Conservation (phyloP, 1,140 invertebrate species). For the Drosophila burlai region DNA sequence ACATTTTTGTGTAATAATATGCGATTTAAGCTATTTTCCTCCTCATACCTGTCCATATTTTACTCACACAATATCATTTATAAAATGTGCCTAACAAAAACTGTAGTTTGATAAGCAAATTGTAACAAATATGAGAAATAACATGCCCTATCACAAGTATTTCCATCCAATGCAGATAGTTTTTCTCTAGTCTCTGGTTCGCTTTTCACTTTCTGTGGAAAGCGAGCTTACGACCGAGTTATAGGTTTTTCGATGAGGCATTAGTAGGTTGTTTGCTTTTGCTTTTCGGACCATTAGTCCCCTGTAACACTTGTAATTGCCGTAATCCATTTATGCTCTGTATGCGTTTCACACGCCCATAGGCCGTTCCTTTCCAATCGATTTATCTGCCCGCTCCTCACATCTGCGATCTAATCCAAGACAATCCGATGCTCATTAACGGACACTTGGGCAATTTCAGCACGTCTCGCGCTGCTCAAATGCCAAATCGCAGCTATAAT, state of each 20-base stretch:
- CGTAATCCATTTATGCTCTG: background rate
- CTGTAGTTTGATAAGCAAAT: background rate
- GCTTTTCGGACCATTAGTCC: background rate
- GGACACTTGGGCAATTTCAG: constrained; percentile 67
- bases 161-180: background rate
- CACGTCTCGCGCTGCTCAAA: constrained; percentile 65
- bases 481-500: constrained; percentile 66
- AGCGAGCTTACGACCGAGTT: background rate
- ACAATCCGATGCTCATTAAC: constrained; percentile 61
- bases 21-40: background rate
- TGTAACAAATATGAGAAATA: background rate
- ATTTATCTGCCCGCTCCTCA: constrained; percentile 38
- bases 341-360: constrained; percentile 1
- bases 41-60: background rate
- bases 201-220: constrained; percentile 12
- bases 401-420: constrained; percentile 17
- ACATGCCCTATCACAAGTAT: background rate
- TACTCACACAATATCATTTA: background rate
- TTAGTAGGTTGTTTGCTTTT: background rate
- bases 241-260: background rate
- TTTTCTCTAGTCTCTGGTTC: background rate
- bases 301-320: background rate
- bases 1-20: no score
- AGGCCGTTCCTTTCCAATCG: constrained; percentile 11
- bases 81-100: background rate